These are phyloP conservation scores for Drosophila sp. DNA, from an alignment of 1,140 invertebrate species.

Conservation along the genomic window DNA sequence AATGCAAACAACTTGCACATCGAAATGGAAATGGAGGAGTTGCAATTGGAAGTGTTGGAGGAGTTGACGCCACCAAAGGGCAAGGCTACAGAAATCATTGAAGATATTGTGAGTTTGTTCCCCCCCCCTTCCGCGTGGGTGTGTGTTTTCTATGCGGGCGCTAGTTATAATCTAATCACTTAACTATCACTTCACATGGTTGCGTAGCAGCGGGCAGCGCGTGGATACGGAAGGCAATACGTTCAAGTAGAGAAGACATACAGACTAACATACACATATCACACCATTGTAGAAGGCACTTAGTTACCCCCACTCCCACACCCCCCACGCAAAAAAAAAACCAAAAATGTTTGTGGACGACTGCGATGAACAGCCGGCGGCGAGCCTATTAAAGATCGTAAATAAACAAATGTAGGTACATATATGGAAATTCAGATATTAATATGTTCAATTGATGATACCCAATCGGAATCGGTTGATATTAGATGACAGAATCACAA, in stretches of 20 bases:
- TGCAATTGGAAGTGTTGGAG: background rate
- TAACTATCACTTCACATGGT: conserved; percentile 29
- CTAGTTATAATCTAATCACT: conserved; percentile 45
- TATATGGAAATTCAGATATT: background rate
- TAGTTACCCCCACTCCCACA: too few species aligned
- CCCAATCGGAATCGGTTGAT: background rate
- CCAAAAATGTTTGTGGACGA: too few species aligned
- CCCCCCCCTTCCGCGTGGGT: background rate
- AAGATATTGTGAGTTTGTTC: conserved; percentile 65
- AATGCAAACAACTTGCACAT: conserved; percentile 6
- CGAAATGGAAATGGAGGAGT: background rate
- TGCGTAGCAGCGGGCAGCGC: conserved; percentile 43
- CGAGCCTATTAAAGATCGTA: conserved; percentile 14
- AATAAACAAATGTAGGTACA: conserved; percentile 9
- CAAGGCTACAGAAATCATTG: conserved; percentile 17
- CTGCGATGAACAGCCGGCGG: too few species aligned
- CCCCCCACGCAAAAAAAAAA: too few species aligned
- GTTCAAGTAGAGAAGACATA: background rate
- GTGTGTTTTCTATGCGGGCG: conserved; percentile 10
- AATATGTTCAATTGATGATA: background rate
- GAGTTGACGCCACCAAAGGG: background rate
- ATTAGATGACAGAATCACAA: background rate
- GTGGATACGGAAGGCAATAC: conserved; percentile 36
- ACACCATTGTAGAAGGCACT: background rate
- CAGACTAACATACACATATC: conserved; percentile 25